Evolutionary conservation across 2,113 vertebrate genomes (phyloP).

Genomic region (Candoia aspera): DNA sequence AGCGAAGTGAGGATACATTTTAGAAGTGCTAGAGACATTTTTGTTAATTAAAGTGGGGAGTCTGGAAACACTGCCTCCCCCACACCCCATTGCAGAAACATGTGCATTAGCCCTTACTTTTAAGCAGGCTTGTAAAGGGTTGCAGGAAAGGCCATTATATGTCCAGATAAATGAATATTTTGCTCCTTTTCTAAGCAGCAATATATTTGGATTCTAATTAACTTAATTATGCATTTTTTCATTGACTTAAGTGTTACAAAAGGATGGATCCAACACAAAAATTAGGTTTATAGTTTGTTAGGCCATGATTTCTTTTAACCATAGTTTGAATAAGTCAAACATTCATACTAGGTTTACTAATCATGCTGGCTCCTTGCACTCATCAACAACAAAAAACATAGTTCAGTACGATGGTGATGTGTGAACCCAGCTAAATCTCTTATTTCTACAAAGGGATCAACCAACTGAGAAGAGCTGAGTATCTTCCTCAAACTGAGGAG

Average conservation of each 20-base stretch:
- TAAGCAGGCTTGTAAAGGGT: neutral
- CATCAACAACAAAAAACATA: neutral
- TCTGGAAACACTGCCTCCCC: too few relatives aligned
- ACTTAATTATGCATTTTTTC: neutral
- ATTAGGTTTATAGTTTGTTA: neutral
- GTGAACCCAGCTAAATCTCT: neutral
- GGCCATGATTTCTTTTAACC: neutral
- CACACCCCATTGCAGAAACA: too few relatives aligned
- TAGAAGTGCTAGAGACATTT: too few relatives aligned
- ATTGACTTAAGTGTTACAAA: neutral
- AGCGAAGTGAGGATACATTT: too few relatives aligned
- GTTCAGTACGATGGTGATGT: neutral
- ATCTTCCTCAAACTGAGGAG: neutral
- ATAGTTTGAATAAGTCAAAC: neutral
- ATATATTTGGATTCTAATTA: neutral
- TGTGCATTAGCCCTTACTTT: neutral
- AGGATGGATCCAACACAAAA: neutral
- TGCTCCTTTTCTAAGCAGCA: neutral
- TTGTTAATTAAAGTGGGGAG: too few relatives aligned
- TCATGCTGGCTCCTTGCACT: neutral
- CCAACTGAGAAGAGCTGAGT: neutral
- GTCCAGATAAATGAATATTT: neutral
- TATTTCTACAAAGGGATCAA: neutral
- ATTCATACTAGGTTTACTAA: neutral
- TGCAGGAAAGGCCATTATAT: neutral